A percentile compares a stretch with the other conserved stretches of the same genome.
Conservation (phyloP, 1,140 invertebrate species). For the Triops cancriformis region DNA sequence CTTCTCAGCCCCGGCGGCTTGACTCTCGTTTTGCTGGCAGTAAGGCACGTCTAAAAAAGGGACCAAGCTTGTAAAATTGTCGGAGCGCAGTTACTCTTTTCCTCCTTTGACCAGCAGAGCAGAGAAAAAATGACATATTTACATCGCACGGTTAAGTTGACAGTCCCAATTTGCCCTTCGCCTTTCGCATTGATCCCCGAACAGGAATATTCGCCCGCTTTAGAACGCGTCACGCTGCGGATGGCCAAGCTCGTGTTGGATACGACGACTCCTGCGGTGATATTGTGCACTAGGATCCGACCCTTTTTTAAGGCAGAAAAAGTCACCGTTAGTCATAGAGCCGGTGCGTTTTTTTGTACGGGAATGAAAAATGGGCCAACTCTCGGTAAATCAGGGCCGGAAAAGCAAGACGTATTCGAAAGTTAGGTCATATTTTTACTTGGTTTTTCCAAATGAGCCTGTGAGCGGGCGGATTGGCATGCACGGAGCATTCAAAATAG, state of each 20-base stretch:
- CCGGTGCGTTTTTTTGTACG: background rate
- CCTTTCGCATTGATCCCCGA: slow-evolving; percentile 35
- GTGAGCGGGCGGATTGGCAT: slow-evolving; percentile 41
- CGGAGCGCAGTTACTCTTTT: background rate
- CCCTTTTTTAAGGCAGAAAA: background rate
- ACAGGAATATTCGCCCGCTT: slow-evolving; percentile 35
- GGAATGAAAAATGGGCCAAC: too few species aligned
- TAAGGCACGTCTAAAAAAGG: slow-evolving; percentile 16
- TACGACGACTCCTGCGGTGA: slow-evolving; percentile 35
- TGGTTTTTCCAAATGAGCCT: slow-evolving; percentile 44
- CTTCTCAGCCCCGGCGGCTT: slow-evolving; percentile 16
- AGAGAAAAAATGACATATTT: slow-evolving; percentile 42
- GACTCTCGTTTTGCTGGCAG: slow-evolving; percentile 2
- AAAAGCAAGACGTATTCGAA: background rate
- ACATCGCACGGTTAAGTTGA: slow-evolving; percentile 73
- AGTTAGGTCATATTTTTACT: slow-evolving; percentile 37
- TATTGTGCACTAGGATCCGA: slow-evolving; percentile 26
- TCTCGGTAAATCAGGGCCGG: background rate
- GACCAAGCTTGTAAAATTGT: background rate
- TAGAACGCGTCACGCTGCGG: slow-evolving; percentile 31
- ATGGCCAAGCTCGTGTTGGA: slow-evolving; percentile 37
- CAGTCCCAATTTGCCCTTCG: slow-evolving; percentile 43
- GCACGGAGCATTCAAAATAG: slow-evolving; percentile 44
- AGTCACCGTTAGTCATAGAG: background rate
- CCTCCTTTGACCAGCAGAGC: background rate